Percentiles rank a stretch among this genome's conserved stretches.
phyloP scores from a whole-genome alignment of 92 coral and sea anemone species.

The Bergia sp. region DNA sequence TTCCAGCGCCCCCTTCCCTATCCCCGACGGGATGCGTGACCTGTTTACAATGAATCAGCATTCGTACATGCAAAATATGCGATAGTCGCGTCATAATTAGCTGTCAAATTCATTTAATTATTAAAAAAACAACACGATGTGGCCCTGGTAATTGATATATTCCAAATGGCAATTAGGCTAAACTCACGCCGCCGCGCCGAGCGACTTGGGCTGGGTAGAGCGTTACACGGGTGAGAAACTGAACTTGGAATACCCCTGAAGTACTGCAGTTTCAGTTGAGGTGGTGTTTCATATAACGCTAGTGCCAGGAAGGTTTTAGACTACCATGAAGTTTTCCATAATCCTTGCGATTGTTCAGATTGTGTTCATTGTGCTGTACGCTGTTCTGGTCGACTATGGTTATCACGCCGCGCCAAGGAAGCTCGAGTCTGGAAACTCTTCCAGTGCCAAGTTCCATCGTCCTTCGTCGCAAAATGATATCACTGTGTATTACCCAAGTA shows the following conservation, averaged over 20 bases:
- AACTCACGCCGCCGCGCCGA: background rate
- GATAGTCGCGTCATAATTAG: too few species aligned
- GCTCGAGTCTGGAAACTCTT: conserved; percentile 44
- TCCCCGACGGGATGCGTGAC: too few species aligned
- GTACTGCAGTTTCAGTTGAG: background rate
- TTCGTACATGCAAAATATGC: too few species aligned
- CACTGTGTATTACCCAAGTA: conserved; percentile 71
- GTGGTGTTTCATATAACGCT: background rate
- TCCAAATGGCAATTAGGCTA: background rate
- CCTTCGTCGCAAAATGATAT: conserved; percentile 61
- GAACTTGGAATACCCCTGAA: background rate
- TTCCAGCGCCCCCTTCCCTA: too few species aligned
- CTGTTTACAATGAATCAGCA: too few species aligned
- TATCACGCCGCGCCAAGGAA: conserved; percentile 75
- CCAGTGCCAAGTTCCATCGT: background rate
- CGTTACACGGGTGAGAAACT: background rate
- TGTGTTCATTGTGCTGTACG: conserved; percentile 67
- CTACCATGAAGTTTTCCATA: conserved; percentile 68
- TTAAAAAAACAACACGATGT: too few species aligned
- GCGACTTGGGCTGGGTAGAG: background rate
- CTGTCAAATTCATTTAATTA: too few species aligned
- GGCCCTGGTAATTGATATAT: background rate
- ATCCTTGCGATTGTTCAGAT: conserved; percentile 67
- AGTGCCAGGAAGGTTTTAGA: background rate
- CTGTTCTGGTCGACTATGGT: conserved; percentile 74